Percentiles rank a stretch among this genome's conserved stretches.
Conservation (phyloP, 2,113 vertebrate species). For the Anarhynchus alexandrinus region DNA sequence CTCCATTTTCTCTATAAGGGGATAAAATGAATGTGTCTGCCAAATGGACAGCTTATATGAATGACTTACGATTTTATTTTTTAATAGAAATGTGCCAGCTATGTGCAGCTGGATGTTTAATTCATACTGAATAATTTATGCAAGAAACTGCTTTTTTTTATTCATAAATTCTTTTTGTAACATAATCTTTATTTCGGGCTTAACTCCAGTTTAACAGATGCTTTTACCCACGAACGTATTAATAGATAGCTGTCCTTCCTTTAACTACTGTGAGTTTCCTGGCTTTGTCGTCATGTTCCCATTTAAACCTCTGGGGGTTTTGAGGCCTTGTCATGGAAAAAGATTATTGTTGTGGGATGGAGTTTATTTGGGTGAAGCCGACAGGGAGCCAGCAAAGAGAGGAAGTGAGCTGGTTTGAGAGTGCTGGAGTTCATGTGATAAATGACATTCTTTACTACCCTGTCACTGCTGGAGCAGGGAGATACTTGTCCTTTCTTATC, state of each 20-base stretch:
- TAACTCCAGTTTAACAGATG: background rate
- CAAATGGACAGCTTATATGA: background rate
- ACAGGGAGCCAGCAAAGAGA: background rate
- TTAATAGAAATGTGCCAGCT: background rate
- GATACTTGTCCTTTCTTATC: background rate
- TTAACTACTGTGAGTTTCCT: conserved; percentile 20
- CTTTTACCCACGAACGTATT: background rate
- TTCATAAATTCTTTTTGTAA: background rate
- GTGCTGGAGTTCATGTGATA: background rate
- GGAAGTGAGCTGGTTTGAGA: conserved; percentile 19
- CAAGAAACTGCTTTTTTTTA: background rate
- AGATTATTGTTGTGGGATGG: background rate
- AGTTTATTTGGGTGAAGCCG: background rate
- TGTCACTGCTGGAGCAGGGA: background rate
- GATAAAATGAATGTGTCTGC: background rate
- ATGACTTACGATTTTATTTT: conserved; percentile 9
- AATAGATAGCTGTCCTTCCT: conserved; percentile 27
- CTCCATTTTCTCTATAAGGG: background rate
- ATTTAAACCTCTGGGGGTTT: conserved; percentile 43
- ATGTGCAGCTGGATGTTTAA: background rate
- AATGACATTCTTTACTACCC: background rate
- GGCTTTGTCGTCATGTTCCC: conserved; percentile 29
- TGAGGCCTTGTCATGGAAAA: conserved; percentile 39
- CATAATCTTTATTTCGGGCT: background rate
- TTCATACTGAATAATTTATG: background rate